Evolutionary conservation across 2,888 invertebrate genomes (phyloP), one percentile per base, ranked within the genome.

Genomic region (Dryobota labecula): DNA sequence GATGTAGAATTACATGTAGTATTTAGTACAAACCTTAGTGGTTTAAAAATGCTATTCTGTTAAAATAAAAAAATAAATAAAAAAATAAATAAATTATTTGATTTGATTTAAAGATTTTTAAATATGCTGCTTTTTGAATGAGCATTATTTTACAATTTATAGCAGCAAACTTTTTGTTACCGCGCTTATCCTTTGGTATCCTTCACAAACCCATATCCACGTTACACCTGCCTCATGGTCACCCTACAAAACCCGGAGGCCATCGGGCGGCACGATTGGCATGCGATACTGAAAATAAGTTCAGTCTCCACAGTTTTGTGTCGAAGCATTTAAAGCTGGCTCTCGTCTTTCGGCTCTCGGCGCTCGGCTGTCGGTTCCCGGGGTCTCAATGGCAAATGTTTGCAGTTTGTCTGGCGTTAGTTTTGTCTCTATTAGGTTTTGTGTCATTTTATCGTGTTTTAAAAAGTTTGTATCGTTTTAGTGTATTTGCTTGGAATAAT

Each of bases 201-300:
- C 20, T 36, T 36, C 36, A 36, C 36, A n/a, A n/a, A n/a, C n/a
- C n/a, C n/a, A n/a, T n/a, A n/a, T n/a, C n/a, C n/a, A 38, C 11
- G 9, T 36, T 36, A 36, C 36, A 36, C 36, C 38, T 38, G 38
- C 11, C 11, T 38, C 2, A 64, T 76, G 64, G 86, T 24, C n/a
- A 56, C 63, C 51, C 54, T 56, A 68, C 45, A 13, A 49, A 33
- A 64, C 71, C 68, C 64, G 38, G 58, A 61, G 81, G 78, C 73
- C 56, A 72, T 58, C 53, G 70, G 75, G 76, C 43, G 75, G 66
- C 74, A 68, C 56, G 67, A 77, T 77, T 33, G 81, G 75, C 73
- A 78, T 84, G 75, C 70, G 81, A 80, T 80, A 70, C 81, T 80
- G 77, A 77, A 76, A 83, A 76, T 81, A 81, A 83, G 86, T 85